A percentile compares a stretch with the other conserved stretches of the same genome.
phyloP scores from a whole-genome alignment of 2,888 invertebrate species.

The Epinotia nisella region DNA sequence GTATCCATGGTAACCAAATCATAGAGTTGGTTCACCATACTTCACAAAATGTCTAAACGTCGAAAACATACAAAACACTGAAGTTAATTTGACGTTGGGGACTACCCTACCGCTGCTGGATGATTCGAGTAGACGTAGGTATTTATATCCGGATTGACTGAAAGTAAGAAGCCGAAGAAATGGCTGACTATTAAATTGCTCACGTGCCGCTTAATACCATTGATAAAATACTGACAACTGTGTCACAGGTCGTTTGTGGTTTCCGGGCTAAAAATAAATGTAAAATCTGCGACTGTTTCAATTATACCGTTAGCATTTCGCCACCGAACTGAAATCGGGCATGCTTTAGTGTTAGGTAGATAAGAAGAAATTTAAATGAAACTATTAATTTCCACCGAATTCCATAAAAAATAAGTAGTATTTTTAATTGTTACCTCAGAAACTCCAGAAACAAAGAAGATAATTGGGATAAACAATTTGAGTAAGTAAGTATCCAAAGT shows the following conservation, averaged over 20 bases:
- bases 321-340: neutral
- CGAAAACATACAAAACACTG: too few species aligned
- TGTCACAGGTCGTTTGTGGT: constrained; percentile 9
- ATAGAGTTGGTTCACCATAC: too few species aligned
- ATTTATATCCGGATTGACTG: constrained; percentile 50
- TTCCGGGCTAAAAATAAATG: constrained; percentile 17
- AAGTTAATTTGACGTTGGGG: too few species aligned
- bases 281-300: constrained; percentile 18
- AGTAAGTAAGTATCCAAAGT: too few species aligned
- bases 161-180: constrained; percentile 53
- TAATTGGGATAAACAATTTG: too few species aligned
- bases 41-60: too few species aligned
- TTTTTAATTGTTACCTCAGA: neutral
- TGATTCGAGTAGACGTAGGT: constrained; percentile 2
- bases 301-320: constrained; percentile 25
- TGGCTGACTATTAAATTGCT: constrained; percentile 38
- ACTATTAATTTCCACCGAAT: neutral
- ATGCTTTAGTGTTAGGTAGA: constrained; percentile 1
- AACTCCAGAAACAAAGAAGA: too few species aligned
- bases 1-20: too few species aligned
- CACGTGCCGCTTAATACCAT: constrained; percentile 42
- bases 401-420: neutral
- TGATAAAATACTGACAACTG: constrained; percentile 32
- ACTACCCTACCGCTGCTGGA: neutral
- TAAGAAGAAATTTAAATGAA: too few species aligned